Percentiles rank a stretch among this genome's conserved stretches.
These are phyloP conservation scores for Telmatherina bonti DNA, from an alignment of 2,797 vertebrate species.

Conservation along the genomic window DNA sequence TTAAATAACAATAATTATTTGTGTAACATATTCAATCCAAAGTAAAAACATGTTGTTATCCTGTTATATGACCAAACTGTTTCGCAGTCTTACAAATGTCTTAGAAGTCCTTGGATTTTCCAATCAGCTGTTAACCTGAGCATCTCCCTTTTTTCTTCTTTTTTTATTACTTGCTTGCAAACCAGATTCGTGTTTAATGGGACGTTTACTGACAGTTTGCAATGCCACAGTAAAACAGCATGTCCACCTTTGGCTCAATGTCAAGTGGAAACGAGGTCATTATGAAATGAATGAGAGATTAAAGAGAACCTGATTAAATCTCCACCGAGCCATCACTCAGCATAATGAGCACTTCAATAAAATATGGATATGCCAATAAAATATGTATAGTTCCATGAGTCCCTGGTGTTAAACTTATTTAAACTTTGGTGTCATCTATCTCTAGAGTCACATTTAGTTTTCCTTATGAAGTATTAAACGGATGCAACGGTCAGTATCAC, in stretches of 20 bases:
- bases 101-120: conserved; percentile 18
- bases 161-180: conserved; percentile 19
- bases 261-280: conserved; percentile 73
- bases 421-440: conserved; percentile 35
- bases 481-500: neutral
- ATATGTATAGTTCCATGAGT: conserved; percentile 67
- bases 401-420: conserved; percentile 39
- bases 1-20: neutral
- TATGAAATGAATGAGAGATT: conserved; percentile 69
- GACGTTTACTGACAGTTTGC: conserved; percentile 24
- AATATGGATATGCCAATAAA: conserved; percentile 76
- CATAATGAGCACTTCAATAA: conserved; percentile 78
- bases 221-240: conserved; percentile 33
- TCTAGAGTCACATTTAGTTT: conserved; percentile 29
- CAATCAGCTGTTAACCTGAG: conserved; percentile 27
- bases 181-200: conserved; percentile 11
- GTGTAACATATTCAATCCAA: neutral
- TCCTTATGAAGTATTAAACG: conserved; percentile 16
- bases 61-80: neutral
- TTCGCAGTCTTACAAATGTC: neutral
- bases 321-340: conserved; percentile 72
- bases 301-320: conserved; percentile 76
- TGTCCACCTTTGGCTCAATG: conserved; percentile 65
- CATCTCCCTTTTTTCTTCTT: neutral
- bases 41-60: neutral